These are phyloP conservation scores for Marisa cornuarietis DNA, from an alignment of 1,140 invertebrate genomes.

Conservation along the genomic window DNA sequence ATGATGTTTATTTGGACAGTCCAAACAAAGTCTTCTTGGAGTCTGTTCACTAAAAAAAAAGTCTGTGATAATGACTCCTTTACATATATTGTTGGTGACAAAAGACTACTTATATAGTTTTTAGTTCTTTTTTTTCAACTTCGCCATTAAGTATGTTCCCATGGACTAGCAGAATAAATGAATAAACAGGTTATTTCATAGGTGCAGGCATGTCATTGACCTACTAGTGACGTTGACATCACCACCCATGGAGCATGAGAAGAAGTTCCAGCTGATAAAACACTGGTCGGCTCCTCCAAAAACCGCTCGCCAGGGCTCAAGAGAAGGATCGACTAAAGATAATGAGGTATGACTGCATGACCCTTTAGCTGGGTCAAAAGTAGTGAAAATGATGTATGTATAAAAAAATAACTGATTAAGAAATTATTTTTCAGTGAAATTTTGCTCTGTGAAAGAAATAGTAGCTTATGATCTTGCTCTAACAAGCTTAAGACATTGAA, in stretches of 20 bases:
- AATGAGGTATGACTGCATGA: not conserved
- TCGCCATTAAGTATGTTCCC: not conserved
- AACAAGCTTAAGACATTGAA: not conserved
- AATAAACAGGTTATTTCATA: constrained; percentile 16
- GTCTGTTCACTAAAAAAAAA: not conserved
- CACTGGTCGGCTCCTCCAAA: constrained; percentile 37
- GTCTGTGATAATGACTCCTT: not conserved
- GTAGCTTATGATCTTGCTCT: not conserved
- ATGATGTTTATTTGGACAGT: too few species aligned
- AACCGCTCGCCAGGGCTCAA: constrained; percentile 10
- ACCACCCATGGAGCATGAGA: constrained; percentile 55
- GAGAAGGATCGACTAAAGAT: not conserved
- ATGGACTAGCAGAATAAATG: not conserved
- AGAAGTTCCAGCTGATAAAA: constrained; percentile 33
- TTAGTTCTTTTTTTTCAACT: not conserved
- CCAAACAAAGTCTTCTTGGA: not conserved
- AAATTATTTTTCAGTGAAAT: not conserved
- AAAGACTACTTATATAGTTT: not conserved
- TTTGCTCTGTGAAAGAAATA: not conserved
- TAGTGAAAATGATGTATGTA: not conserved
- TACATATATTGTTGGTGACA: not conserved
- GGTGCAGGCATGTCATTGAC: constrained; percentile 48
- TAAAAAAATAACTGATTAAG: not conserved
- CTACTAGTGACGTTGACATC: constrained; percentile 56
- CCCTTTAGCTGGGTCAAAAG: not conserved